Conservation (phyloP, 2,113 vertebrate species). For the Tylochromis polylepis region DNA sequence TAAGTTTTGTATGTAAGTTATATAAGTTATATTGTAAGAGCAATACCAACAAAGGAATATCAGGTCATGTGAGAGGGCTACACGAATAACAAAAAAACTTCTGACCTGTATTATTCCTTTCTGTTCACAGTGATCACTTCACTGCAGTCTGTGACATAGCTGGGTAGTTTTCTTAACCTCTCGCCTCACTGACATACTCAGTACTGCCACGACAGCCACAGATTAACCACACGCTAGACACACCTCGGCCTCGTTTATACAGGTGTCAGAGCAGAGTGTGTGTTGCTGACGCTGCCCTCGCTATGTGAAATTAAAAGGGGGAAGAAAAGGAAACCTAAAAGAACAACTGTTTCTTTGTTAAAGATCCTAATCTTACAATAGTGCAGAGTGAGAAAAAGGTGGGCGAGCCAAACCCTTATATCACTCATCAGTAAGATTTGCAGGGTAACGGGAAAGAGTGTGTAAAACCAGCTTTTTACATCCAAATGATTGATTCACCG, state of each 20-base stretch:
- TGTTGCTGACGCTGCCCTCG: constrained; percentile 7
- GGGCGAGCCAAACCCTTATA: constrained; percentile 2
- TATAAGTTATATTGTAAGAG: not conserved
- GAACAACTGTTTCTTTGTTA: constrained; percentile 42
- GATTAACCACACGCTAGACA: not conserved
- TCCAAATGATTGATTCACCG: not conserved
- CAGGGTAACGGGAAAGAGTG: not conserved
- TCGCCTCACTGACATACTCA: constrained; percentile 16
- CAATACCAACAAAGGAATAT: not conserved
- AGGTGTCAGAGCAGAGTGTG: constrained; percentile 19
- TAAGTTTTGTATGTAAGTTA: not conserved
- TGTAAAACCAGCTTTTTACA: not conserved
- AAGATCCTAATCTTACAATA: not conserved
- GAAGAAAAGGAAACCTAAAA: not conserved
- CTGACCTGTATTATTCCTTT: not conserved
- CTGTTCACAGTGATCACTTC: not conserved
- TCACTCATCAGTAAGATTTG: constrained; percentile 32
- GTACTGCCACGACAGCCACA: not conserved
- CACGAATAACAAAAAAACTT: not conserved
- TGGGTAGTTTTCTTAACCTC: constrained; percentile 37
- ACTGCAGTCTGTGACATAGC: not conserved
- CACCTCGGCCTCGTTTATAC: constrained; percentile 26
- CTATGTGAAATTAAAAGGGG: not conserved
- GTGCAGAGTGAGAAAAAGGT: not conserved
- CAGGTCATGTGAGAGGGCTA: not conserved